phyloP scores from a whole-genome alignment of 2,113 vertebrate species.

The Petrocephalus zakoni region DNA sequence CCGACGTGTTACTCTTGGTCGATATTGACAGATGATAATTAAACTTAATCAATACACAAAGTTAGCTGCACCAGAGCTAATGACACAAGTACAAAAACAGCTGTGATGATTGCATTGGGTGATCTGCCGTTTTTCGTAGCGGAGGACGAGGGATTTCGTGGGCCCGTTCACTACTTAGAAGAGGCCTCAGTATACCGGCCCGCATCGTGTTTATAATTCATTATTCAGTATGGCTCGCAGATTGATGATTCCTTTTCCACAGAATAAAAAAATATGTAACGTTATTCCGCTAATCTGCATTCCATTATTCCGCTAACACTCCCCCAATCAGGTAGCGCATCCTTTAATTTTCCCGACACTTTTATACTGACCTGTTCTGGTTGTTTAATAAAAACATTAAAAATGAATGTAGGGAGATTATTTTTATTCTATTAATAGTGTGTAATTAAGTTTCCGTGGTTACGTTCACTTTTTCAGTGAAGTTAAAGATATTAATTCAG shows the following conservation, averaged over 20 bases:
- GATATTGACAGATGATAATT: background rate
- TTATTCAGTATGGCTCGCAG: background rate
- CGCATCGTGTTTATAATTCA: background rate
- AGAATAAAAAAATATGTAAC: background rate
- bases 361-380: background rate
- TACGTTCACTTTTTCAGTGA: background rate
- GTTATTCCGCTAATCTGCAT: background rate
- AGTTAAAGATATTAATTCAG: background rate
- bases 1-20: background rate
- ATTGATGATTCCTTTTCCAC: background rate
- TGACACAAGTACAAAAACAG: background rate
- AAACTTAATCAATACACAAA: background rate
- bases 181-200: background rate
- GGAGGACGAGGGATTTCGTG: background rate
- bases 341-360: background rate
- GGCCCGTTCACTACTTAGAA: background rate
- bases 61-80: background rate
- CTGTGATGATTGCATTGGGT: background rate
- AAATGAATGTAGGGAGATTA: background rate
- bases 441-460: background rate
- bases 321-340: background rate
- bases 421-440: background rate
- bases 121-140: background rate
- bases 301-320: no score
- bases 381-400: background rate